Conservation (phyloP, 1,140 invertebrate genomes). For the Aporrectodea caliginosa region DNA sequence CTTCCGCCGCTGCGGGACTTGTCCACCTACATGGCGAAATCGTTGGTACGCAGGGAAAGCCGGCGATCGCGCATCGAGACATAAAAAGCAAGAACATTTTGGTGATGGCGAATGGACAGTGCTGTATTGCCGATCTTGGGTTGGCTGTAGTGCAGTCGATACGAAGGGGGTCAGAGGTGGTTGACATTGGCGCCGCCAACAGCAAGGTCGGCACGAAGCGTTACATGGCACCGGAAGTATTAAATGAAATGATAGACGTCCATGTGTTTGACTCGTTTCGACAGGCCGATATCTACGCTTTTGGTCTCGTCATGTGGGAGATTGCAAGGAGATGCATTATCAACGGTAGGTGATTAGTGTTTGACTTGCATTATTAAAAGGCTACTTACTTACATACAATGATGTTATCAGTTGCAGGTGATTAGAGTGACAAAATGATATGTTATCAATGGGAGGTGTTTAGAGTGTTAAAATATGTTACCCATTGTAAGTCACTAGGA, state of each 20-base stretch:
- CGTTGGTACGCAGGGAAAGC: constrained; percentile 68
- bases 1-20: constrained; percentile 86
- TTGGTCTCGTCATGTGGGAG: constrained; percentile 93
- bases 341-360: constrained; percentile 18
- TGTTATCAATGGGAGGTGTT: no score
- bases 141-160: constrained; percentile 58
- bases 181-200: constrained; percentile 71
- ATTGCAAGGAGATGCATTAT: constrained; percentile 55
- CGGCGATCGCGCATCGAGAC: constrained; percentile 92
- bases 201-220: constrained; percentile 90
- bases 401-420: no score
- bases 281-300: constrained; percentile 89
- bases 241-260: constrained; percentile 54
- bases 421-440: no score
- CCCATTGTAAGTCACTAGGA: no score
- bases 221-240: constrained; percentile 90
- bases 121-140: constrained; percentile 92
- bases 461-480: no score
- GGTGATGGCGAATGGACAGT: constrained; percentile 81
- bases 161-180: not conserved
- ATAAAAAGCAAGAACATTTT: constrained; percentile 94
- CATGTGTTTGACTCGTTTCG: constrained; percentile 93
- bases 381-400: no score
- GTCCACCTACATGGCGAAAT: constrained; percentile 65
- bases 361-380: no score